phyloP scores from a whole-genome alignment of 2,113 vertebrate genomes.

The Chaetops frenatus region DNA sequence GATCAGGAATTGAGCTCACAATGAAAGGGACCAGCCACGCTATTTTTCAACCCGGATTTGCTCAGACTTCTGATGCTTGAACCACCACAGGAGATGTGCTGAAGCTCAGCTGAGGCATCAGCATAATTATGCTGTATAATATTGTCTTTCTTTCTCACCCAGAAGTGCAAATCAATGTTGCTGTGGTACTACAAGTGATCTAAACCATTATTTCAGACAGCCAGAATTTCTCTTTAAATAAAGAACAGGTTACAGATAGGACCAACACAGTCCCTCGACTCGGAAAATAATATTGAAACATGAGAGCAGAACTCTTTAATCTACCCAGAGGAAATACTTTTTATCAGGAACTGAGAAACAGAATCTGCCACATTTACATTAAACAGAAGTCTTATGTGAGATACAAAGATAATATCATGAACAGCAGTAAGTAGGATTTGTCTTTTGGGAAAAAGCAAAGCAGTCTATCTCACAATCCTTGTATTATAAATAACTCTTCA shows the following conservation, averaged over 20 bases:
- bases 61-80: background rate
- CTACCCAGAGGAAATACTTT: background rate
- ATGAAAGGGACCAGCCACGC: background rate
- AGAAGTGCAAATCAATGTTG: constrained; percentile 1
- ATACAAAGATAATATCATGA: background rate
- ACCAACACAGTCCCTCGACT: background rate
- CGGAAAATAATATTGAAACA: background rate
- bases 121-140: background rate
- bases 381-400: background rate
- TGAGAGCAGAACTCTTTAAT: background rate
- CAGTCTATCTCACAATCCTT: background rate
- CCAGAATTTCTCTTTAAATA: background rate
- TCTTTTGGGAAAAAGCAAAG: background rate
- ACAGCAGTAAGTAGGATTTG: background rate
- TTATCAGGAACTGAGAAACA: background rate
- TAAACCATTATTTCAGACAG: background rate
- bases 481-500: background rate
- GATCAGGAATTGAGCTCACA: background rate
- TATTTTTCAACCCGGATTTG: background rate
- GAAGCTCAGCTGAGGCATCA: background rate
- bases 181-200: background rate
- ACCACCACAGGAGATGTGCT: background rate
- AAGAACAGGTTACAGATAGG: background rate
- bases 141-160: background rate
- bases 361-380: background rate